Base-by-base conservation (phyloP, 64 coral and sea anemone genomes). In the Pocillopora verrucosa region DNA sequence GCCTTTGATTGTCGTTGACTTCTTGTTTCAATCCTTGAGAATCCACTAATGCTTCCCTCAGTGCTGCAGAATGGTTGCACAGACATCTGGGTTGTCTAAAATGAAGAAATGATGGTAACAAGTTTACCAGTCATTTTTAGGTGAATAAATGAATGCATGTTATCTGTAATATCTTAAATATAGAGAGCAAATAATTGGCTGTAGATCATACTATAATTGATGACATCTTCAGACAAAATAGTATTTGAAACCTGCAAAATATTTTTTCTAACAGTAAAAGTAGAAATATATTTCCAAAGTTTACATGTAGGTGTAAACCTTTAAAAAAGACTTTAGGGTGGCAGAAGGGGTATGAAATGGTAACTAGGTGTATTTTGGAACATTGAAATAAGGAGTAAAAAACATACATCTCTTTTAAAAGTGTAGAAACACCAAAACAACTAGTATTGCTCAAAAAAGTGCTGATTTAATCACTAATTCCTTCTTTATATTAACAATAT, bases 21-120 rank as follows among this genome's bases (percentile, higher is more conserved):
- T 76, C 95, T 91, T 37, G 88, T 93, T 88, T 96, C 95, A 56
- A 96, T 93, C 76, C 72, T 93, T 59, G 83, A 93, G 72, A 96
- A 90, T 72, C 91, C 91, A 77, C 91, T 91, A 22, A 96, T 96
- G 41, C 95, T 93, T 38, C 90, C 90, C 63, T 91, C 78, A 14
- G 77, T 75, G 20, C 25, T 93, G 17, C 83, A 87, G 0, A 87
- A 45, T 34, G 90, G n/a, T 38, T 87, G 82, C 64, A 72, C 19
- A 12, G 82, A 85, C 82, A 85, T 85, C n/a, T 85, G 82, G 19
- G 82, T 57, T 85, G 56, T 85, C 82, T 85, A 45, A 72, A 15
- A 24, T 0, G 14, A 72, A 38, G 57, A 11, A 85, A 85, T n/a
- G 11, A 68, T 72, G 4, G 11, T 9, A 65, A n/a, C 34, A 34